These are phyloP conservation scores for Amblyornis subalaris DNA, from an alignment of 2,113 vertebrate species.

Conservation along the genomic window DNA sequence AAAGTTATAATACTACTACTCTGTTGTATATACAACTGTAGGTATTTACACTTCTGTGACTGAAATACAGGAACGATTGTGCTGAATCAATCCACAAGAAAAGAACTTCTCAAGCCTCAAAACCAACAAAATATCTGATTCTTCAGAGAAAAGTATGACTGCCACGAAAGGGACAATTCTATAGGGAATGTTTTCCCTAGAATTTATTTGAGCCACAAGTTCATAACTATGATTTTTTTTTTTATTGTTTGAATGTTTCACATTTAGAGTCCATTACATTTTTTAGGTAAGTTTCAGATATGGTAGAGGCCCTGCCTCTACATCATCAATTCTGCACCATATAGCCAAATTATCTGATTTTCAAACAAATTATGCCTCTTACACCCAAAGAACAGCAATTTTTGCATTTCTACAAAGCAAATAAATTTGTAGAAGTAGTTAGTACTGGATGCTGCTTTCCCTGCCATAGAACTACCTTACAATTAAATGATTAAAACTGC, in stretches of 20 bases:
- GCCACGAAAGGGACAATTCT: background rate
- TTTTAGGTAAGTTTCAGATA: background rate
- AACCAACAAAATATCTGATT: background rate
- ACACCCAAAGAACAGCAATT: background rate
- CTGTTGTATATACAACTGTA: background rate
- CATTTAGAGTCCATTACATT: background rate
- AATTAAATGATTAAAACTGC: background rate
- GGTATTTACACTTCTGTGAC: background rate
- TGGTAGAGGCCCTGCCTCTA: background rate
- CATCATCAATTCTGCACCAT: background rate
- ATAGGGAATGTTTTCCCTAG: background rate
- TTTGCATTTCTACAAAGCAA: background rate
- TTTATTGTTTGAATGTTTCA: background rate
- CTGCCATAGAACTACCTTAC: background rate
- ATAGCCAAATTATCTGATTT: background rate
- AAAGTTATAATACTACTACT: background rate
- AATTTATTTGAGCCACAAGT: background rate
- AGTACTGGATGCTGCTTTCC: background rate
- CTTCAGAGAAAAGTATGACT: background rate
- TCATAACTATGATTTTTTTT: background rate
- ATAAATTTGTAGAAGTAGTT: background rate
- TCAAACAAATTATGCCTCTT: background rate
- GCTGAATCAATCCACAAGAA: background rate
- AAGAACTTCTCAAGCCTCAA: background rate
- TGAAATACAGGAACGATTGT: background rate